Percentiles rank a stretch among this genome's conserved stretches.
Conservation (phyloP, 1,140 invertebrate species). For the Andrena cerasifolii region DNA sequence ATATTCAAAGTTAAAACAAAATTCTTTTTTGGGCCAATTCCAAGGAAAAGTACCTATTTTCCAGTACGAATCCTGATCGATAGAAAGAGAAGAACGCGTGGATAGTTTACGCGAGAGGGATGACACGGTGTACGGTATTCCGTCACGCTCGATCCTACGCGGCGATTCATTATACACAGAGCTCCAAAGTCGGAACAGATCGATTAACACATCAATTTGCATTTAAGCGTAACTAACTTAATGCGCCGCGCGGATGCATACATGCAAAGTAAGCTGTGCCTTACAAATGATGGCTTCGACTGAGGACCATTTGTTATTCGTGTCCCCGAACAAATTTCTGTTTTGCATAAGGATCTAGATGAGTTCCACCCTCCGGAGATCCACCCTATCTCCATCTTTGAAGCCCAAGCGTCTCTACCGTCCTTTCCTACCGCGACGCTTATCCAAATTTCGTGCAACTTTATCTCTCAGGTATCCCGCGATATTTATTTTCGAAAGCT, state of each 20-base stretch:
- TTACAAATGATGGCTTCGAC: conserved; percentile 71
- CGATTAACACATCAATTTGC: conserved; percentile 79
- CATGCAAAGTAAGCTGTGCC: conserved; percentile 72
- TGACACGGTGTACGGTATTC: conserved; percentile 10
- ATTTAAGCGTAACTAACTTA: conserved; percentile 82
- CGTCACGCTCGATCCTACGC: conserved; percentile 20
- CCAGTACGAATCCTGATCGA: conserved; percentile 17
- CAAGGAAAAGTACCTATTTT: conserved; percentile 12
- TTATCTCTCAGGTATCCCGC: neutral
- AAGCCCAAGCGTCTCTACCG: neutral
- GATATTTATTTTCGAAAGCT: neutral
- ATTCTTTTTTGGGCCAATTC: no score
- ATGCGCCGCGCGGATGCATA: conserved; percentile 73
- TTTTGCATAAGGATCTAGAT: conserved; percentile 52
- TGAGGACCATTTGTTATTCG: conserved; percentile 63
- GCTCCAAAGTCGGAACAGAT: conserved; percentile 68
- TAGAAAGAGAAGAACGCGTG: conserved; percentile 18
- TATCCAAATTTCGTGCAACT: neutral
- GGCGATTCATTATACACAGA: conserved; percentile 65
- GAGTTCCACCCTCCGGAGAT: neutral
- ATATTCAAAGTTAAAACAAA: neutral
- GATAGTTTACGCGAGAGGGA: neutral
- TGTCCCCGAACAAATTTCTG: conserved; percentile 61
- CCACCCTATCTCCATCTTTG: neutral
- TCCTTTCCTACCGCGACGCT: neutral